A percentile compares a stretch with the other conserved stretches of the same genome.
Evolutionary conservation across 2,888 invertebrate genomes (phyloP).

Genomic region (Entomobrya proxima): DNA sequence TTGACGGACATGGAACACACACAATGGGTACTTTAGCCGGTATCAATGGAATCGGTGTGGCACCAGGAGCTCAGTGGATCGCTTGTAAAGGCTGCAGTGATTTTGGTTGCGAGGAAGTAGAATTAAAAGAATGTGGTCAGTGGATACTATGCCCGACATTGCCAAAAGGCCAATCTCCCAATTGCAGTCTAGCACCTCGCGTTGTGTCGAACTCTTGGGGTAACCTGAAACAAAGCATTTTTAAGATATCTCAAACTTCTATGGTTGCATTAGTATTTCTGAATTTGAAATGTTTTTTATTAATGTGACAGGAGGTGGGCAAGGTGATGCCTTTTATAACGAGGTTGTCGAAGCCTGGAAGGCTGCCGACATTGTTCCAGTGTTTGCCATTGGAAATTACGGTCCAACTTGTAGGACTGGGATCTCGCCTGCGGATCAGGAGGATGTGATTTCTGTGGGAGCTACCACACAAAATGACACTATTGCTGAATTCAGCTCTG

Average conservation of each 20-base stretch:
- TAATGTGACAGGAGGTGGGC: neutral
- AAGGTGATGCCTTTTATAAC: neutral
- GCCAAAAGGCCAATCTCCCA: neutral
- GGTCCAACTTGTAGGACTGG: neutral
- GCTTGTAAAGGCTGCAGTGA: neutral
- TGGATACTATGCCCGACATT: constrained; percentile 22
- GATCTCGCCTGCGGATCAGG: neutral
- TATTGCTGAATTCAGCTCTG: neutral
- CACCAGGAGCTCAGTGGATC: neutral
- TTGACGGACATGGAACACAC: neutral
- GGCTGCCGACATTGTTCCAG: constrained; percentile 15
- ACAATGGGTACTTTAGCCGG: neutral
- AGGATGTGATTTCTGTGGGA: constrained; percentile 24
- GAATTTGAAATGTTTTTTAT: too few relatives aligned
- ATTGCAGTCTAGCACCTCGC: constrained; percentile 8
- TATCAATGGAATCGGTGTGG: neutral
- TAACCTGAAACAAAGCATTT: too few relatives aligned
- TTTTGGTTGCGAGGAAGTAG: constrained; percentile 11
- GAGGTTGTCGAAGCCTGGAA: constrained; percentile 8
- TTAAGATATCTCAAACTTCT: too few relatives aligned
- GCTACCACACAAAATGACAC: neutral
- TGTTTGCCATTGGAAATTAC: constrained; percentile 4
- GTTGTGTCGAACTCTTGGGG: constrained; percentile 25
- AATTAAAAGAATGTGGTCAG: constrained; percentile 17
- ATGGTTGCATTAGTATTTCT: too few relatives aligned